Conservation (phyloP, 2,888 invertebrate genomes). For the Melinaea menophilus region DNA sequence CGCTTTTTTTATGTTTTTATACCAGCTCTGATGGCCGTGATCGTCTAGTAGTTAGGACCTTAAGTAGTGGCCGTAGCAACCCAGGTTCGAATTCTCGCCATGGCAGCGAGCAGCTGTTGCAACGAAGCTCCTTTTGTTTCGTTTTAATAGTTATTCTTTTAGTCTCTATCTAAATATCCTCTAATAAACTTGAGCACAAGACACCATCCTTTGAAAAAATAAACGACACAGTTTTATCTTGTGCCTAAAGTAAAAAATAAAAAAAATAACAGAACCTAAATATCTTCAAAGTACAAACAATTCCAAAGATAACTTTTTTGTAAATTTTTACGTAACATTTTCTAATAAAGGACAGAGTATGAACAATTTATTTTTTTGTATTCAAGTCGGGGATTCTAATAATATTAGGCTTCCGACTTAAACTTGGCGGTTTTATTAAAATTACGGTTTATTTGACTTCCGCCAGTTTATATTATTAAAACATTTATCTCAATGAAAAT, state of each 20-base stretch:
- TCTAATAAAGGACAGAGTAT: not conserved
- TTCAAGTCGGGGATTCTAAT: not conserved
- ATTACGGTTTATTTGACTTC: conserved; percentile 7
- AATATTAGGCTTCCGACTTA: conserved; percentile 1
- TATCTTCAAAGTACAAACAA: not conserved
- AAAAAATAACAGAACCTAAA: not conserved
- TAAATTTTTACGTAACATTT: not conserved
- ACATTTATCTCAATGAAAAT: conserved; percentile 20
- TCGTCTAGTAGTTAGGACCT: conserved; percentile 88
- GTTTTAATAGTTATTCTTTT: not conserved
- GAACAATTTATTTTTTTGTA: not conserved
- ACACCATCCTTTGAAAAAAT: too few relatives aligned
- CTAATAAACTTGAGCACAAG: too few relatives aligned
- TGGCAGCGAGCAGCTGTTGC: conserved; percentile 18
- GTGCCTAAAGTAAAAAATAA: too few relatives aligned
- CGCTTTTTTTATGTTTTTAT: too few relatives aligned
- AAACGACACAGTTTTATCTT: too few relatives aligned
- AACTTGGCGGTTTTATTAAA: conserved; percentile 9
- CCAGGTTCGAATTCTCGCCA: conserved; percentile 62
- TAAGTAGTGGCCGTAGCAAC: conserved; percentile 87
- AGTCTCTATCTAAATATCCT: too few relatives aligned
- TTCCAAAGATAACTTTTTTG: not conserved
- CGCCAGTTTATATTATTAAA: conserved; percentile 12
- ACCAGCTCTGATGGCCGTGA: conserved; percentile 55
- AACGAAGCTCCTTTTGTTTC: conserved; percentile 5